phyloP scores from a whole-genome alignment of 1,140 invertebrate genomes.

The Diabrotica virgifera region DNA sequence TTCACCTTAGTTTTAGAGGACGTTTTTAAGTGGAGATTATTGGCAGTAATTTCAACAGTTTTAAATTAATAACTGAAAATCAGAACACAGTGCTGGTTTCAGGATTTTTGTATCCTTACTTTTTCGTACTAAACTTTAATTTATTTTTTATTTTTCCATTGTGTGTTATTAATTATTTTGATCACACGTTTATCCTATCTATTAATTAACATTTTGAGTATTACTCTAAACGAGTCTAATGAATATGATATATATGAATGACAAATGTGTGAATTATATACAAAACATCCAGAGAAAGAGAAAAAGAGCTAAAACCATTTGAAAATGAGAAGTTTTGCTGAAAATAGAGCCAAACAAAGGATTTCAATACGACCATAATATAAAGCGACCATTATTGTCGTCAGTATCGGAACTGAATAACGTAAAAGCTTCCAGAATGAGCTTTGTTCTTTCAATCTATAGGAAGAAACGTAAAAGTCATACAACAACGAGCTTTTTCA shows the following conservation, averaged over 20 bases:
- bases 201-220: too few relatives aligned
- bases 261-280: background rate
- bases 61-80: too few relatives aligned
- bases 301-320: conserved; percentile 9
- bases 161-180: too few relatives aligned
- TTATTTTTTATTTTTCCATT: too few relatives aligned
- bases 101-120: too few relatives aligned
- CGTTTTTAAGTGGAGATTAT: too few relatives aligned
- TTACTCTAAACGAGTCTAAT: too few relatives aligned
- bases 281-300: background rate
- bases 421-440: conserved; percentile 44
- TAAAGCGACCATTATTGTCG: conserved; percentile 44
- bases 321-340: conserved; percentile 16
- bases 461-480: conserved; percentile 47
- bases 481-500: conserved; percentile 45
- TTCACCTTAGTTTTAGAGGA: too few relatives aligned
- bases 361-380: conserved; percentile 26
- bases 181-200: too few relatives aligned
- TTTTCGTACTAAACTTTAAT: too few relatives aligned
- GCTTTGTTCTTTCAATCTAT: conserved; percentile 44
- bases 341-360: conserved; percentile 4
- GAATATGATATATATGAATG: background rate
- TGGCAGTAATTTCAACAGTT: too few relatives aligned
- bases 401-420: conserved; percentile 46
- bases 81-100: too few relatives aligned